Percentiles rank a stretch among this genome's conserved stretches.
phyloP scores from a whole-genome alignment of 1,140 invertebrate species.

The Dolichoris vasculosae region DNA sequence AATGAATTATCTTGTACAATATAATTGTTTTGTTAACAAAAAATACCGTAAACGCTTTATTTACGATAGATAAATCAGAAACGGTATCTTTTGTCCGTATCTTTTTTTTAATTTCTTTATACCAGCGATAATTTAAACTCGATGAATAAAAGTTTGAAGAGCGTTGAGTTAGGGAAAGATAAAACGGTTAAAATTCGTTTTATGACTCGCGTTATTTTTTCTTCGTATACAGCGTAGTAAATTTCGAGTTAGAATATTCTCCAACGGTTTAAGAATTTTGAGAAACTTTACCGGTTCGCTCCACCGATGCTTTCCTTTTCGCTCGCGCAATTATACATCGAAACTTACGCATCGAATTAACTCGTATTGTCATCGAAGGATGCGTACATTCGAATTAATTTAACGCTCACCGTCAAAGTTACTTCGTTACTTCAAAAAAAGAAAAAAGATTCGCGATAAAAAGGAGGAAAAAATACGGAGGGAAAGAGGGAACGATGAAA shows the following conservation, averaged over 20 bases:
- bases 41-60: background rate
- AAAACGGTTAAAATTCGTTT: background rate
- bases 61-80: background rate
- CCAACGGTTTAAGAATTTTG: background rate
- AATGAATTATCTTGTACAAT: slow-evolving; percentile 17
- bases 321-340: background rate
- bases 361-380: too few relatives aligned
- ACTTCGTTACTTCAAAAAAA: too few relatives aligned
- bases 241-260: background rate
- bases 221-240: background rate
- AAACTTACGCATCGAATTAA: too few relatives aligned
- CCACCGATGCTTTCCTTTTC: background rate
- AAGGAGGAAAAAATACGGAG: too few relatives aligned
- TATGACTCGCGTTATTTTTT: background rate
- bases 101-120: background rate
- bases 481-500: background rate
- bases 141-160: background rate
- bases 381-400: too few relatives aligned
- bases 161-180: background rate
- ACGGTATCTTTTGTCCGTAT: background rate
- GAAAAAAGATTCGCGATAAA: too few relatives aligned
- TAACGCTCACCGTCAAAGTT: too few relatives aligned
- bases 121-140: background rate
- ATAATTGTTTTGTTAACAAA: slow-evolving; percentile 22
- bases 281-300: background rate